phyloP scores from a whole-genome alignment of 2,797 vertebrate species.

The Phataginus tricuspis region DNA sequence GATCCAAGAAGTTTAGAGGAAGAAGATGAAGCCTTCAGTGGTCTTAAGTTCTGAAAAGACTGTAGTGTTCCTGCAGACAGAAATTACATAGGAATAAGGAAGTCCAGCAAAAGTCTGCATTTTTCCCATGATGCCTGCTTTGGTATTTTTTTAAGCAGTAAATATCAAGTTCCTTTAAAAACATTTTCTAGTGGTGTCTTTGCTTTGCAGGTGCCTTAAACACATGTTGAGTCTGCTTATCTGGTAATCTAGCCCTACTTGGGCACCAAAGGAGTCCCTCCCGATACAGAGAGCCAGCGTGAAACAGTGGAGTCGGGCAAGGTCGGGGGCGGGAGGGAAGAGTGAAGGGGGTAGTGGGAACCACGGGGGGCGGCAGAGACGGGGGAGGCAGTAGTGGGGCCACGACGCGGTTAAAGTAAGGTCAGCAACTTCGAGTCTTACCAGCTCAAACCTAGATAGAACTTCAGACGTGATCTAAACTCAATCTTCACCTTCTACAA shows the following conservation, averaged over 20 bases:
- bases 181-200: background rate
- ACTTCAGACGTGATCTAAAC: background rate
- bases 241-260: slow-evolving; percentile 19
- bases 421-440: background rate
- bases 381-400: background rate
- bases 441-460: background rate
- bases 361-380: background rate
- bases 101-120: background rate
- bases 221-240: background rate
- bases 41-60: background rate
- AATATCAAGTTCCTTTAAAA: slow-evolving; percentile 31
- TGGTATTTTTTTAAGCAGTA: background rate
- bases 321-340: background rate
- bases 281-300: background rate
- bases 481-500: background rate
- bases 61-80: background rate
- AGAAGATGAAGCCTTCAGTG: background rate
- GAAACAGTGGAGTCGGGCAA: background rate
- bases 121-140: background rate
- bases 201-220: slow-evolving; percentile 5
- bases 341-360: background rate
- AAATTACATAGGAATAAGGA: slow-evolving; percentile 33
- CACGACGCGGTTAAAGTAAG: background rate
- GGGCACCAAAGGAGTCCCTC: background rate
- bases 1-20: background rate